These are phyloP conservation scores for Pseudotriccus pelzelni DNA, from an alignment of 2,797 vertebrate genomes.

Conservation along the genomic window DNA sequence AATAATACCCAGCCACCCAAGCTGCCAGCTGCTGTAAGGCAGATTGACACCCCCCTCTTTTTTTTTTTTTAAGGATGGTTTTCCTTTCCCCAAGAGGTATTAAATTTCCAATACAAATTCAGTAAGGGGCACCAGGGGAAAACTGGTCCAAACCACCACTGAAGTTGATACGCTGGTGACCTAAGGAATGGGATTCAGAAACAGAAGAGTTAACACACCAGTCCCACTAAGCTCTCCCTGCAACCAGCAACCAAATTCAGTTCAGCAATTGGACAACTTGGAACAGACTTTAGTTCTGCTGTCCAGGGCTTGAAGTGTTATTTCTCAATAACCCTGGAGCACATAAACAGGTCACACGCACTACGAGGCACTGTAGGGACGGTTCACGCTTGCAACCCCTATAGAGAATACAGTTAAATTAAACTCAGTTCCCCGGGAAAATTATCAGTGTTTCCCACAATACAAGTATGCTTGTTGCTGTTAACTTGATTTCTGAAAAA, in stretches of 20 bases:
- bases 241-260: background rate
- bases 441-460: background rate
- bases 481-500: background rate
- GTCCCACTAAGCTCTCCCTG: background rate
- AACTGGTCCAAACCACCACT: background rate
- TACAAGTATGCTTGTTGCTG: background rate
- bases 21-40: background rate
- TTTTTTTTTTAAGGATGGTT: background rate
- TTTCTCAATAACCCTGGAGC: slow-evolving; percentile 8
- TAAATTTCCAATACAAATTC: background rate
- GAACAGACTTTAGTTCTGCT: background rate
- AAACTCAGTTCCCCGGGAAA: background rate
- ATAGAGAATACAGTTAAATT: background rate
- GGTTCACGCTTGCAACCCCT: background rate
- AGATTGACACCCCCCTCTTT: background rate
- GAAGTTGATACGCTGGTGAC: background rate
- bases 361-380: background rate
- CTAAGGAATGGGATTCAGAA: background rate
- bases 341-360: background rate
- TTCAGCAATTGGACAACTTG: background rate
- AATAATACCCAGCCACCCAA: background rate
- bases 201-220: background rate
- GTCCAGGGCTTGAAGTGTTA: background rate
- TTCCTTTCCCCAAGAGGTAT: background rate
- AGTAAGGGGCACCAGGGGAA: background rate